Evolutionary conservation across 2,113 vertebrate genomes (phyloP).

Genomic region (Oryzias woworae): DNA sequence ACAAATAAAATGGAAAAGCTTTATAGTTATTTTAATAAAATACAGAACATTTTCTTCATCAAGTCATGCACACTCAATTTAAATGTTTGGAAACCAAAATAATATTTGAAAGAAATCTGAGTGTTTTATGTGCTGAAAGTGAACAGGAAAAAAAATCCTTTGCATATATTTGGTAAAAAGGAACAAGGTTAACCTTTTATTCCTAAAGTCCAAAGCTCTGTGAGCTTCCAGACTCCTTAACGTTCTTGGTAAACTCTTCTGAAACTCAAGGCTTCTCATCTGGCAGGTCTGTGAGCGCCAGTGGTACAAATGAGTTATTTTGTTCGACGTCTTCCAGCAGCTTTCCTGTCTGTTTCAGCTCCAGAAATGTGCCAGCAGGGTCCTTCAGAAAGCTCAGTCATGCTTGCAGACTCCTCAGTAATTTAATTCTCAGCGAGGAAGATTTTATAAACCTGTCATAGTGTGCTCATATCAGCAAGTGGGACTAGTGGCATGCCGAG

Average conservation of each 20-base stretch:
- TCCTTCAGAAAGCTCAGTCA: conserved; percentile 28
- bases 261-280: conserved; percentile 27
- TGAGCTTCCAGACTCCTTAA: conserved; percentile 9
- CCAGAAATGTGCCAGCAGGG: conserved; percentile 26
- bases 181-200: neutral
- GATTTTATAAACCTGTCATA: conserved; percentile 37
- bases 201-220: conserved; percentile 7
- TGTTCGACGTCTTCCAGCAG: conserved; percentile 43
- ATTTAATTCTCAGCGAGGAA: conserved; percentile 39
- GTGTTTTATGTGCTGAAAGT: neutral
- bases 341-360: conserved; percentile 32
- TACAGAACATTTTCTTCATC: too few species aligned
- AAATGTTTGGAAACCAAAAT: too few species aligned
- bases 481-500: neutral
- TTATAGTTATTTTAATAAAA: too few species aligned
- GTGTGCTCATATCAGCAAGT: conserved; percentile 10
- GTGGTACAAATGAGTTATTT: conserved; percentile 54
- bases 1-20: too few species aligned
- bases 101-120: too few species aligned
- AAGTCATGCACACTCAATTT: too few species aligned
- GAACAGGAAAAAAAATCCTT: neutral
- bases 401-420: conserved; percentile 19
- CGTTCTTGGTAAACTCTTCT: conserved; percentile 21
- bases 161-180: neutral
- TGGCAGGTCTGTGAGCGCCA: conserved; percentile 37